A percentile compares a stretch with the other conserved stretches of the same genome.
phyloP scores from a whole-genome alignment of 2,888 invertebrate species.

The Antheraea assamensis region DNA sequence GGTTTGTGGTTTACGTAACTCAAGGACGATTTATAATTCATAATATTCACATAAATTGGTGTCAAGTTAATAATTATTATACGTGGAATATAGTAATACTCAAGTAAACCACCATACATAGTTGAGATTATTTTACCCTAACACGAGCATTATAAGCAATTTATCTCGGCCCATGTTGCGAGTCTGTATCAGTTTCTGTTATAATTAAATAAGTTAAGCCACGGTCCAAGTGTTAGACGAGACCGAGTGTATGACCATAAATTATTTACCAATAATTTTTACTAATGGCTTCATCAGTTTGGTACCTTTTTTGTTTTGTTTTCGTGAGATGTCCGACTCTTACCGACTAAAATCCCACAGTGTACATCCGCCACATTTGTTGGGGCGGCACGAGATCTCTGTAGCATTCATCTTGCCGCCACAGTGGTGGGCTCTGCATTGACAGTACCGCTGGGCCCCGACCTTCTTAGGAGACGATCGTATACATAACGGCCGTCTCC shows the following conservation, averaged over 20 bases:
- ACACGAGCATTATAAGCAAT: slow-evolving; percentile 17
- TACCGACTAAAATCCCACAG: too few species aligned
- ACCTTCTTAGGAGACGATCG: too few species aligned
- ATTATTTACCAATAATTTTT: not conserved
- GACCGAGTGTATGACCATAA: slow-evolving; percentile 22
- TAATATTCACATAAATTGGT: not conserved
- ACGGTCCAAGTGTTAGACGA: not conserved
- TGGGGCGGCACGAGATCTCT: too few species aligned
- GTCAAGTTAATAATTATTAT: slow-evolving; percentile 12
- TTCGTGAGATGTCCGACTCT: too few species aligned
- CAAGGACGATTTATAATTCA: not conserved
- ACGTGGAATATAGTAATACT: not conserved
- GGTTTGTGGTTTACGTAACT: not conserved
- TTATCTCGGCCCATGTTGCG: slow-evolving; percentile 24
- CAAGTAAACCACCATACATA: slow-evolving; percentile 10
- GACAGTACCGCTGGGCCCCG: too few species aligned
- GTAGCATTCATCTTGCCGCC: too few species aligned
- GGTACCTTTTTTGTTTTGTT: too few species aligned
- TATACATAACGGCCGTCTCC: too few species aligned
- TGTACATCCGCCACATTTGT: too few species aligned
- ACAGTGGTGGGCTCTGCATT: too few species aligned
- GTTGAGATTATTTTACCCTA: slow-evolving; percentile 9
- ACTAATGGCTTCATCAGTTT: not conserved
- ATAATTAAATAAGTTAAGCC: slow-evolving; percentile 39
- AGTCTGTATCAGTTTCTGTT: slow-evolving; percentile 35